Percentiles rank a stretch among this genome's conserved stretches.
Evolutionary conservation across 2,797 vertebrate species (phyloP).

Genomic region (Amblyraja radiata): DNA sequence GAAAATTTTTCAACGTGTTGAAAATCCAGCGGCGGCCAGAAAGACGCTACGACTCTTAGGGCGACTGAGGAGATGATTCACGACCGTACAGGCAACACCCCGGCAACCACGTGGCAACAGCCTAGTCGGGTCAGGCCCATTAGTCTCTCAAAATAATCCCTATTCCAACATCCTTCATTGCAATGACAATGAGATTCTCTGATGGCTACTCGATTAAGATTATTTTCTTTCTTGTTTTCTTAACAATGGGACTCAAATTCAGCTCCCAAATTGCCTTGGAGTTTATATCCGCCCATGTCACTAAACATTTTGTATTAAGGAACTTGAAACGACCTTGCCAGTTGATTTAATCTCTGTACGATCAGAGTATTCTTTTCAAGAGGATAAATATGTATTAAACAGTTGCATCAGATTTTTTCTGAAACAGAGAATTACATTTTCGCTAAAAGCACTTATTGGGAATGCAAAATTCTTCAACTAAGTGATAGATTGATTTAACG

Average conservation of each 20-base stretch:
- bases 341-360: not conserved
- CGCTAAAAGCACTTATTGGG: not conserved
- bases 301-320: not conserved
- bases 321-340: not conserved
- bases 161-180: not conserved
- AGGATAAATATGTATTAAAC: slow-evolving; percentile 31
- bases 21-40: too few relatives aligned
- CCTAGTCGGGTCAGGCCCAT: too few relatives aligned
- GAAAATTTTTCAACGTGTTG: too few relatives aligned
- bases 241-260: not conserved
- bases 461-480: not conserved
- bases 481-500: not conserved
- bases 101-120: too few relatives aligned
- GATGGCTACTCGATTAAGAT: not conserved
- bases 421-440: not conserved
- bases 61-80: too few relatives aligned
- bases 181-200: not conserved
- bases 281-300: not conserved
- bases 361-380: not conserved
- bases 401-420: not conserved
- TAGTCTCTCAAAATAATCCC: not conserved
- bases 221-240: not conserved
- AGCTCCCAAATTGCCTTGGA: not conserved
- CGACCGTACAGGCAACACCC: too few relatives aligned
- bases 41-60: too few relatives aligned